A percentile compares a stretch with the other conserved stretches of the same genome.
Conservation (phyloP, 2,888 invertebrate species). For the Pantelozetes paolii region DNA sequence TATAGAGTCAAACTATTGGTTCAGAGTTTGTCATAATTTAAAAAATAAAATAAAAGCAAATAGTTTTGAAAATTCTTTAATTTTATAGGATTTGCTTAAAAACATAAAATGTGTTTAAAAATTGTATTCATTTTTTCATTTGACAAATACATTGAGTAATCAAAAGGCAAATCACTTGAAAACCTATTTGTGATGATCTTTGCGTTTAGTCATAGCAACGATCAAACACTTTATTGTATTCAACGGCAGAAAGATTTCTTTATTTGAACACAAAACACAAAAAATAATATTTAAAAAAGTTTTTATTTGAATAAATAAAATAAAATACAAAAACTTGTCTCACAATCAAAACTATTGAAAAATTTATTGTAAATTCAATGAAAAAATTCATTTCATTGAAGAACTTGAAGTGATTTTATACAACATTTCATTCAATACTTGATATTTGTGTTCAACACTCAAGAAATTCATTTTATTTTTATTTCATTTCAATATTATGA, state of each 20-base stretch:
- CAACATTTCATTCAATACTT: neutral
- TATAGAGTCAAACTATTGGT: slow-evolving; percentile 1
- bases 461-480: slow-evolving; percentile 33
- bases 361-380: neutral
- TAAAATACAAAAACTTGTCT: neutral
- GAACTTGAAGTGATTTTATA: slow-evolving; percentile 26
- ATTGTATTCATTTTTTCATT: slow-evolving; percentile 12
- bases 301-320: slow-evolving; percentile 9
- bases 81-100: neutral
- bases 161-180: neutral
- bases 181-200: neutral
- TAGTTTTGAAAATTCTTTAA: too few species aligned
- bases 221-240: neutral
- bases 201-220: slow-evolving; percentile 34
- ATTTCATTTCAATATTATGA: slow-evolving; percentile 15
- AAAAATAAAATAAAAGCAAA: neutral
- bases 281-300: neutral
- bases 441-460: slow-evolving; percentile 1
- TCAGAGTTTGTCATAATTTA: neutral
- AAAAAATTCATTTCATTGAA: neutral
- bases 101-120: slow-evolving; percentile 12
- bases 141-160: slow-evolving; percentile 17
- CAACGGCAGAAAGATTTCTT: neutral
- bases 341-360: neutral
- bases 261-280: neutral